Base-by-base conservation (phyloP, 1,140 invertebrate genomes). In the Drosophila sulfurigaster region DNA sequence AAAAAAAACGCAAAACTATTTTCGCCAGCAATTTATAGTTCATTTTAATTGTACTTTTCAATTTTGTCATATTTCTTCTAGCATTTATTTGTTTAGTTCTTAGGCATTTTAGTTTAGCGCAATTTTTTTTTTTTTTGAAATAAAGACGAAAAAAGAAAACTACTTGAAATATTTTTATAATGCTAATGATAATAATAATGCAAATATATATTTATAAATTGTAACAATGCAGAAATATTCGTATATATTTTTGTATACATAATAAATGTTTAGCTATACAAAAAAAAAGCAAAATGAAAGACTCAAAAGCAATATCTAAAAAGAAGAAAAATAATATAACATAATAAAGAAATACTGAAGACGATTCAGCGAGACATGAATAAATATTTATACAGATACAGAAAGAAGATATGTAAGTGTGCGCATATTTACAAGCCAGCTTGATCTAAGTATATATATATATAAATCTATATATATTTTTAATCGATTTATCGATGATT, bases 261-360 rank as follows among this genome's bases (percentile, higher is more conserved):
- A 41, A 57, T 64, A 86, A 81, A 46, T 45, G 41, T 62, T 65
- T 71, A 76, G 66, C 62, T 60, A 71, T 82, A 75, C 52, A 74
- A 2, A 46, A 46, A 35, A 65, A 82, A 32, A 32, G 32, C 32
- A 38, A 38, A 82, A 88, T 78, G 87, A 90, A 90, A 90, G 86
- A 90, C 86, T 90, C 86, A 90, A 91, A 90, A 91, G 82, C 86
- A 90, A 90, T 90, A 91, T 91, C 78, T 72, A 69, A 74, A 66
- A 66, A 35, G 10, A 57, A 8, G 52, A 28, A 41, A 38, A 57
- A 71, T 32, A 30, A 49, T 54, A 68, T 59, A 65, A 66, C 3
- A 41, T 49, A 65, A 59, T 75, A 69, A 78, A 13, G n/a, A 54
- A 38, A 60, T 32, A 32, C 16, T 41, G 45, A 68, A 64, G n/a